Evolutionary conservation across 2,113 vertebrate species (phyloP), one percentile per base, ranked within the genome.

Genomic region (Chascanopsetta lugubris): DNA sequence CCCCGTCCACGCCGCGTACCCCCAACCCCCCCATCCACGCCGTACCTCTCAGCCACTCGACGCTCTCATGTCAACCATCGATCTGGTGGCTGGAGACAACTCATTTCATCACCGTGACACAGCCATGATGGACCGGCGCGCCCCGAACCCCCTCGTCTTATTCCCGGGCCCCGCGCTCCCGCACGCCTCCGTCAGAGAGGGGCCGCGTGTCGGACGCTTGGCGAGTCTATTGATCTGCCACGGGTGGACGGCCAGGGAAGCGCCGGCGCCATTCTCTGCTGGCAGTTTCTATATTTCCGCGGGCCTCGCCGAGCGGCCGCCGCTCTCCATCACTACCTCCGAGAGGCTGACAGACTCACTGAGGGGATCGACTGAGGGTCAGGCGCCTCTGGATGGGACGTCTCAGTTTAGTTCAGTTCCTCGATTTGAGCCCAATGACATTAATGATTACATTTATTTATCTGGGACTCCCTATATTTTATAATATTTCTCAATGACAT

Each of bases 41-140:
- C 90, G 26, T 84, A 69, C 83, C 84, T 87, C 85, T 85, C 87
- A 56, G 72, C 53, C 18, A 72, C 78, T 65, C 61, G 18, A 47
- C 72, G 64, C 79, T 75, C 91, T 92, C 85, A 87, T 95, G 95
- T 94, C 95, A 93, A 92, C 92, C 95, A 95, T 96, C 94, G 95
- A 95, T 96, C 94, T 92, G 92, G 85, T 59, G 71, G 72, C 88
- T 87, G 90, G 89, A 96, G 95, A 98, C 96, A 95, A 96, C 95
- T 98, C 94, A 96, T 98, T 98, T 95, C 92, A 94, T 93, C 94
- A 92, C 91, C 81, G 87, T 94, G 94, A 95, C 95, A 94, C 85
- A n/a, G 89, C 87, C 88, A 92, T 95, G 95, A 97, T 96, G 94
- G 95, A 97, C 93, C 93, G 87, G 91, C 88, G 93, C 90, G 90